Base-by-base conservation (phyloP, 2,888 invertebrate genomes). In the Cheilosia scutellata region DNA sequence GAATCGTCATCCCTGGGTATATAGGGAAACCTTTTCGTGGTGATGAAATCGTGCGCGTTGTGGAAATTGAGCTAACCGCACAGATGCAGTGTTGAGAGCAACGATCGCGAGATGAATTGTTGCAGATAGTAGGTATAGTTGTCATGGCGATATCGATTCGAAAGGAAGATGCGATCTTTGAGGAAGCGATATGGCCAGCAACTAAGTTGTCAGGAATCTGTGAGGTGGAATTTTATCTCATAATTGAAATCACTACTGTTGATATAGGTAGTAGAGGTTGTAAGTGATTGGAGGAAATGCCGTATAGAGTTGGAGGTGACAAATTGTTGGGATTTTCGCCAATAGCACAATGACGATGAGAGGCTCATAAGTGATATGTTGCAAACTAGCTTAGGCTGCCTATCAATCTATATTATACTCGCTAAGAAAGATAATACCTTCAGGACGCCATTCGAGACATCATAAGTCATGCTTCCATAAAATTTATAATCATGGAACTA, bases 1-100 rank as follows among this genome's bases (percentile, higher is more conserved):
- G 75, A 74, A 86, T 80, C 60, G 80, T 76, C 76, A 76, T 68
- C 62, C 74, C 79, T 82, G 33, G n/a, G 11, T 33, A 53, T n/a
- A n/a, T n/a, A 16, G 13, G 27, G 6, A 40, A 60, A 33, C 20
- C 33, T 13, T 25, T 70, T 57, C 20, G 2, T 11, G 11, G 40
- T 77, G 82, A 83, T 78, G 72, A 55, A 84, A 79, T 84, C 79
- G 75, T 84, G 79, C 37, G 13, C 40, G n/a, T 47, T 37, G 37
- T 47, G 44, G 33, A 58, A 65, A 57, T 31, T 68, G 49, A 25
- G 53, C 27, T 71, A 6, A 11, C 16, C n/a, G 53, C 33, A 16
- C 42, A 29, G 16, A 53, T 40, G 31, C 37, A 40, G 42, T 65
- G 42, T 25, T 47, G 55, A 11, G 25, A 66, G 25, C 16, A 47